These are phyloP conservation scores for Limnothrissa miodon DNA, from an alignment of 2,113 vertebrate species.

Conservation along the genomic window DNA sequence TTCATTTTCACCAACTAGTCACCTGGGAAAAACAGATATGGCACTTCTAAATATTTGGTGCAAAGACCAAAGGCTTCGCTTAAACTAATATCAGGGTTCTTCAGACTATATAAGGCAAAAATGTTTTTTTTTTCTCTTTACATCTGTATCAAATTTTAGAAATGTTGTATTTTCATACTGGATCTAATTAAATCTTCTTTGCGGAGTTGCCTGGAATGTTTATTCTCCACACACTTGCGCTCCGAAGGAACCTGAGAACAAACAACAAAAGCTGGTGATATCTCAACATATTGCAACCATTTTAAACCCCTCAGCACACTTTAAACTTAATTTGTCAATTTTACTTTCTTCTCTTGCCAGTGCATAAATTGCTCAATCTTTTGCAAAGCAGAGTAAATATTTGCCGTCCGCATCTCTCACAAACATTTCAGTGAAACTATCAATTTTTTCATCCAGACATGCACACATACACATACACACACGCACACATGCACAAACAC, in stretches of 20 bases:
- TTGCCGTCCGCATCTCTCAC: neutral
- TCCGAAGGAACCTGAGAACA: neutral
- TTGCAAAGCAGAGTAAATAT: neutral
- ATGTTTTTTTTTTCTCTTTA: neutral
- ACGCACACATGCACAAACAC: neutral
- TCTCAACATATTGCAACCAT: slow-evolving; percentile 16
- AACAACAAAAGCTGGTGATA: slow-evolving; percentile 12
- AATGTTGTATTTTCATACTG: neutral
- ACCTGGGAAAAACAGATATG: slow-evolving; percentile 3
- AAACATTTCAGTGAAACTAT: neutral
- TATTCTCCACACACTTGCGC: slow-evolving; percentile 16
- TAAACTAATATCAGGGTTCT: slow-evolving; percentile 7
- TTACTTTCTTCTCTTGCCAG: neutral
- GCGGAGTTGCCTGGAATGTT: slow-evolving; percentile 38
- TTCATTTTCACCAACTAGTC: neutral
- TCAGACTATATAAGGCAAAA: slow-evolving; percentile 28
- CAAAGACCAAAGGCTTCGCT: neutral
- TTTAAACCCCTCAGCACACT: slow-evolving; percentile 17
- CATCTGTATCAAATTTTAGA: neutral
- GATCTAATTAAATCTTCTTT: slow-evolving; percentile 21
- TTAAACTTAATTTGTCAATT: slow-evolving; percentile 18
- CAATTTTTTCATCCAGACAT: neutral
- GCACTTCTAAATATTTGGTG: neutral
- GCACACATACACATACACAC: neutral
- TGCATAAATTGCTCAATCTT: neutral